Evolutionary conservation across 2,888 invertebrate species (phyloP), one percentile per base, ranked within the genome.

Genomic region (Tinea pellionella): DNA sequence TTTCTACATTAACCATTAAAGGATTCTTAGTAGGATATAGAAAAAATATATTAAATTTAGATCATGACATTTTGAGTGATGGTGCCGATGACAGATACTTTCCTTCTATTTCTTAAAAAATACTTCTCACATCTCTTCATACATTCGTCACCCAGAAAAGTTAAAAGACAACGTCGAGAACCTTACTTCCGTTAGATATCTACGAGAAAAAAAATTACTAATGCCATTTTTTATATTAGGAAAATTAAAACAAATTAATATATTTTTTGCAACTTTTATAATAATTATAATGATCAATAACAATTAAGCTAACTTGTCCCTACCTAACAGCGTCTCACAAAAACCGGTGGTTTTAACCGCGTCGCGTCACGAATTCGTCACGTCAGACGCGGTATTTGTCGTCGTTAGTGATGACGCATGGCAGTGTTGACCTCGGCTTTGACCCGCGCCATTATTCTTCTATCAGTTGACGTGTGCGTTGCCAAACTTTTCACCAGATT

Each of bases 351-450:
- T 37, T 37, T 2, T 37, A 37, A n/a, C 37, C 37, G n/a, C n/a
- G 37, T 37, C 37, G 9, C 37, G 37, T 37, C 37, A 37, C 37
- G 37, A 37, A 37, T 9, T 37, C 37, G 37, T 37, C 37, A 47
- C 47, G 47, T 47, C 47, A 16, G 8, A 47, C 73, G 51, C 76
- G 80, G 84, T 84, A 84, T 87, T 85, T 85, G 85, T 86, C 87
- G 85, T 87, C 85, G 78, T 85, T 87, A 87, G 78, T 75, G 80
- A 87, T 86, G 87, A 86, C 83, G 79, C 78, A 87, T 79, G 81
- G 73, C 80, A 75, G 65, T 67, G 74, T 74, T 82, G 86, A 85
- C 85, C 85, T 75, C 75, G 68, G 64, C 64, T 66, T 64, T 76
- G 81, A 81, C 86, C 81, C 72, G 71, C 72, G 70, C 75, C 81